Evolutionary conservation across 1,140 invertebrate genomes (phyloP).

Genomic region (Brachionus manjavacas): DNA sequence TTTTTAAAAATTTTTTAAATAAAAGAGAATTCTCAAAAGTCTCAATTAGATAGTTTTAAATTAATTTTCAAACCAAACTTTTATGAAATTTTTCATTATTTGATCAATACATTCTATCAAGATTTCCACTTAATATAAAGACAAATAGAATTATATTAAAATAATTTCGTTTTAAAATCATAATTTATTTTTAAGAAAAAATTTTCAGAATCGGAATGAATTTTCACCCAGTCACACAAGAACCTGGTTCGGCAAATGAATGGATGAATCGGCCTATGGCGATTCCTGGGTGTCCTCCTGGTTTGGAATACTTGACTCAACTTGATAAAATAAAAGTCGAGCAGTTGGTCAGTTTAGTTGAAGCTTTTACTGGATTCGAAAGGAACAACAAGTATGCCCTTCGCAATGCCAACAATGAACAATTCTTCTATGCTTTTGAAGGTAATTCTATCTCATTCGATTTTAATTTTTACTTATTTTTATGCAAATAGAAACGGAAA

Average conservation of each 20-base stretch:
- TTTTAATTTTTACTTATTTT: too few relatives aligned
- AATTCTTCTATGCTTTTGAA: slow-evolving; percentile 53
- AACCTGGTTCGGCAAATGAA: neutral
- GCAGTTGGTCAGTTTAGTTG: slow-evolving; percentile 77
- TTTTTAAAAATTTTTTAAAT: too few relatives aligned
- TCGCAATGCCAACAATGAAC: slow-evolving; percentile 51
- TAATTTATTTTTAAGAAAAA: neutral
- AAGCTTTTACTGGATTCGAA: slow-evolving; percentile 60
- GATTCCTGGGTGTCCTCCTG: slow-evolving; percentile 73
- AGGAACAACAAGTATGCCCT: slow-evolving; percentile 71
- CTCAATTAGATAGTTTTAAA: too few relatives aligned
- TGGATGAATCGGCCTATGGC: slow-evolving; percentile 73
- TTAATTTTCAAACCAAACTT: too few relatives aligned
- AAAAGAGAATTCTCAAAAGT: too few relatives aligned
- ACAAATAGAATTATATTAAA: too few relatives aligned
- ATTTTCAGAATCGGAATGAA: neutral
- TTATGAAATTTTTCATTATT: too few relatives aligned
- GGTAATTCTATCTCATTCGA: slow-evolving; percentile 44
- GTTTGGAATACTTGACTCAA: slow-evolving; percentile 84
- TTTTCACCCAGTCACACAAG: neutral
- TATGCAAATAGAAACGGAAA: slow-evolving; percentile 64
- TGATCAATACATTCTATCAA: too few relatives aligned
- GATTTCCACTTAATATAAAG: too few relatives aligned
- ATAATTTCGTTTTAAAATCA: neutral
- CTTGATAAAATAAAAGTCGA: slow-evolving; percentile 81